Evolutionary conservation across 2,113 vertebrate species (phyloP), one percentile per base, ranked within the genome.

Genomic region (Actenoides hombroni): DNA sequence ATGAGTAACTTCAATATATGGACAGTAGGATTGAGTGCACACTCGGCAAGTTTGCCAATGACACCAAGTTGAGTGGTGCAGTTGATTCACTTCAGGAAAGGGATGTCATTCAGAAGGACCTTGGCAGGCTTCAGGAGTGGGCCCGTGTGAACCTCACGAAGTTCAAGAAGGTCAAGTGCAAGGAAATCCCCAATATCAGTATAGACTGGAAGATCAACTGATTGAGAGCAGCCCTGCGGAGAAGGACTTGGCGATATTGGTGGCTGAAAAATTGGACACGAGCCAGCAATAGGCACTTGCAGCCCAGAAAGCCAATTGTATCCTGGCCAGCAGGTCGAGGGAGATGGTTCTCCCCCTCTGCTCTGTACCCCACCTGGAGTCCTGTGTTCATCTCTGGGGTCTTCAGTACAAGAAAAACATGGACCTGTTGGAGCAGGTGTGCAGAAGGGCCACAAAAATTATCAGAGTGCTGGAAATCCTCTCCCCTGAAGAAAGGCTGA

Each of bases 241-340:
- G 49, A 48, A 64, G 10, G 16, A 31, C 20, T 37, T 35, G 5
- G 13, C 35, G 25, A 16, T 49, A 10, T 8, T 20, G 19, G 16
- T 42, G n/a, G 19, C 25, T 31, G 42, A 73, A 48, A 64, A 80
- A 18, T 7, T 65, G n/a, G 16, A 20, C 40, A 21, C 25, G 29
- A 65, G 8, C 26, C 1, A 3, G 39, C 8, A 61, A 5, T 25
- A 8, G 3, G 9, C 1, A 1, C n/a, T 57, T 7, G 9, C 26
- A 51, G 44, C 37, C 54, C 19, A 42, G 44, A 78, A 78, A 5
- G 6, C 29, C 67, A 80, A n/a, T 14, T 1, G 10, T 49, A 49
- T 35, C 24, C 59, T 49, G 35, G 24, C 19, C 29, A 73, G 51
- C 35, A 42, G 48, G n/a, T 56, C 2, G 0, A 57, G 15, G 24